A percentile compares a stretch with the other conserved stretches of the same genome.
phyloP scores from a whole-genome alignment of 1,140 invertebrate genomes.

The Zaprionus nigranus region DNA sequence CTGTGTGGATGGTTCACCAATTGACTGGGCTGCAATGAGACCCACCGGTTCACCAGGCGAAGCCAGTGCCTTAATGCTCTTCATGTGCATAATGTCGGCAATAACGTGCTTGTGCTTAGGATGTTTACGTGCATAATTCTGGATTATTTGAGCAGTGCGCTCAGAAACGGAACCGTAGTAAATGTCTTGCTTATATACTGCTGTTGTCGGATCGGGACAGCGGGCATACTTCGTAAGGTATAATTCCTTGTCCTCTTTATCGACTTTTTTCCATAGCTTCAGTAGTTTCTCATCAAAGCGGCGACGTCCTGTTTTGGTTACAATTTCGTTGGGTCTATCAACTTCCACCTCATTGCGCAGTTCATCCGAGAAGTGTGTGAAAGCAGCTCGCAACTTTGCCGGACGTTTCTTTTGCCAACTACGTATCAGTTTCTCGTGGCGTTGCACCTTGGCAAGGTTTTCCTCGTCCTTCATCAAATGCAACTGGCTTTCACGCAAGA shows the following conservation, averaged over 20 bases:
- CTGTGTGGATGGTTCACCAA: slow-evolving; percentile 99
- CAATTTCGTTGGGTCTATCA: slow-evolving; percentile 70
- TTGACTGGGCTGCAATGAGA: slow-evolving; percentile 96
- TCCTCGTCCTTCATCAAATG: slow-evolving; percentile 85
- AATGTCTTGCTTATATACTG: slow-evolving; percentile 89
- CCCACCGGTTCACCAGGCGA: slow-evolving; percentile 98
- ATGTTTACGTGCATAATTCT: slow-evolving; percentile 87
- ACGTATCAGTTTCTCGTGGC: slow-evolving; percentile 85
- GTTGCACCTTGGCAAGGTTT: slow-evolving; percentile 86
- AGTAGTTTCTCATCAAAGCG: slow-evolving; percentile 85
- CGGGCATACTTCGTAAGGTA: slow-evolving; percentile 83
- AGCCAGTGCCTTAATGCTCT: slow-evolving; percentile 91
- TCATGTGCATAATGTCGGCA: slow-evolving; percentile 90
- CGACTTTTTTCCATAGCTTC: slow-evolving; percentile 87
- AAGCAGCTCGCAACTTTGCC: slow-evolving; percentile 64
- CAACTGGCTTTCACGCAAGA: slow-evolving; percentile 84
- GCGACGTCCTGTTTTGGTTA: slow-evolving; percentile 68
- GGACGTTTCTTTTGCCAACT: slow-evolving; percentile 88
- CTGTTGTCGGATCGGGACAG: slow-evolving; percentile 91
- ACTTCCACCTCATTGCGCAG: slow-evolving; percentile 76
- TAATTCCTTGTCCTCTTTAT: slow-evolving; percentile 86
- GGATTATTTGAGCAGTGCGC: slow-evolving; percentile 89
- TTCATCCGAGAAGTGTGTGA: slow-evolving; percentile 80
- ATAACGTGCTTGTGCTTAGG: slow-evolving; percentile 84
- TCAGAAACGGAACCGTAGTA: slow-evolving; percentile 94